These are phyloP conservation scores for Eristalis tenax DNA, from an alignment of 2,888 invertebrate genomes.

Conservation along the genomic window DNA sequence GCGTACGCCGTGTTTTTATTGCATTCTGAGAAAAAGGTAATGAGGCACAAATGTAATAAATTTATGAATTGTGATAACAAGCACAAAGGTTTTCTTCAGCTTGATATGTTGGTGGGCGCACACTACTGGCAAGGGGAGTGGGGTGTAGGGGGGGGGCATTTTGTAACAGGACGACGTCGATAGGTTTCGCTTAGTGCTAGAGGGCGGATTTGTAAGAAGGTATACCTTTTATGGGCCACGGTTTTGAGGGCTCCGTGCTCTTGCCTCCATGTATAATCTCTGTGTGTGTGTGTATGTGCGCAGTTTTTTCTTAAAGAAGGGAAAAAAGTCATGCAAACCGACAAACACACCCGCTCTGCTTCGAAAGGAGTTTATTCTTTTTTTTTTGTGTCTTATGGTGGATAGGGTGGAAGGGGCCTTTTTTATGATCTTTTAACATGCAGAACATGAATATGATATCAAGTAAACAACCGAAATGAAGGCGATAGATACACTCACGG, in stretches of 20 bases:
- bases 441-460: conserved; percentile 71
- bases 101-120: neutral
- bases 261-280: neutral
- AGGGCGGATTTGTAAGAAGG: conserved; percentile 42
- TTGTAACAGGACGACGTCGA: neutral
- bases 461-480: conserved; percentile 65
- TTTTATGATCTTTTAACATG: conserved; percentile 70
- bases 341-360: neutral
- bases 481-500: conserved; percentile 3
- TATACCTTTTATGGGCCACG: conserved; percentile 59
- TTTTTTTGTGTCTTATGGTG: neutral
- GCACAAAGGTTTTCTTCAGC: conserved; percentile 32
- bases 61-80: conserved; percentile 73
- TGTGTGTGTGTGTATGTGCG: conserved; percentile 46
- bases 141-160: neutral
- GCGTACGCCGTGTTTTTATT: conserved; percentile 61
- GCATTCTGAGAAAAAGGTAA: conserved; percentile 69
- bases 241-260: conserved; percentile 17
- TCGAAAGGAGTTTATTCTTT: conserved; percentile 19
- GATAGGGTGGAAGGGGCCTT: conserved; percentile 29
- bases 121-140: neutral
- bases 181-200: conserved; percentile 10
- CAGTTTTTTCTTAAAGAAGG: conserved; percentile 3
- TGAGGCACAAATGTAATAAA: conserved; percentile 73
- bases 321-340: neutral